These are phyloP conservation scores for Muntiacus reevesi DNA, from an alignment of 2,113 vertebrate genomes.

Conservation along the genomic window DNA sequence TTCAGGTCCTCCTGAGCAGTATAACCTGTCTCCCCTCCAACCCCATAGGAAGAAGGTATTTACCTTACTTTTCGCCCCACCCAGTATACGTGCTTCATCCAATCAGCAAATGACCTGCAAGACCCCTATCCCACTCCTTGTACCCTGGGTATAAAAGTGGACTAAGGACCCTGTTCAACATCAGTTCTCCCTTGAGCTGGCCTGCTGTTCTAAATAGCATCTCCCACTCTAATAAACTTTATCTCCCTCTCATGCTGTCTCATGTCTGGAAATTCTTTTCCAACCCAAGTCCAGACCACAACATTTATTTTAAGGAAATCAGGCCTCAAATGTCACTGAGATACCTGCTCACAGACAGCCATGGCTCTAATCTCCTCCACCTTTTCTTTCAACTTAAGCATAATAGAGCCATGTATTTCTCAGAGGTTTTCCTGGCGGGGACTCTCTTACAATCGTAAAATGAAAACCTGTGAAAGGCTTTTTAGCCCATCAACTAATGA, in stretches of 20 bases:
- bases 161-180: background rate
- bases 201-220: fast-evolving
- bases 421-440: background rate
- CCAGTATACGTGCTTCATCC: background rate
- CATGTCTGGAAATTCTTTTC: background rate
- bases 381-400: background rate
- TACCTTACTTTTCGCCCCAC: background rate
- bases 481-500: background rate
- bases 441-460: background rate
- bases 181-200: background rate
- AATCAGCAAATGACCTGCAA: background rate
- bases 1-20: background rate
- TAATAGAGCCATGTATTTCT: background rate
- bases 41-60: background rate
- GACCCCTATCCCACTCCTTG: background rate
- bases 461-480: background rate
- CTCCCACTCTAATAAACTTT: background rate
- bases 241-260: background rate
- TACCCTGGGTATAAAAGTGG: background rate
- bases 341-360: background rate
- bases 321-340: background rate
- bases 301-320: background rate
- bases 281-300: background rate
- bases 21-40: background rate
- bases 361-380: background rate